Evolutionary conservation across 2,797 vertebrate species (phyloP).

Genomic region (Buphagus erythrorhynchus): DNA sequence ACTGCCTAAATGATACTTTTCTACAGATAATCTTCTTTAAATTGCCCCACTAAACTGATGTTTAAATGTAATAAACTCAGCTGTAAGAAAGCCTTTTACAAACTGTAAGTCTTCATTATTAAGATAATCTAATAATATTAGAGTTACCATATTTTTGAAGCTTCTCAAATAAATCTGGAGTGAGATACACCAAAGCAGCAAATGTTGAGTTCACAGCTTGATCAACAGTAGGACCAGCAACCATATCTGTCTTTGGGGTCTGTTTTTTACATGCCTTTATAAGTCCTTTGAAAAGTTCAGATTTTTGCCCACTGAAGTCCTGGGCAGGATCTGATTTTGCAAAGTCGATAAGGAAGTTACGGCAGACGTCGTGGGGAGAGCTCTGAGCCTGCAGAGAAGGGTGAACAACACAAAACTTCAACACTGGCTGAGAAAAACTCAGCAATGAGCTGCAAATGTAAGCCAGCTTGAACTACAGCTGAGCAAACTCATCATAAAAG

Average conservation of each 20-base stretch:
- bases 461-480: not conserved
- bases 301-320: slow-evolving; percentile 82
- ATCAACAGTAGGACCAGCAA: slow-evolving; percentile 89
- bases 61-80: not conserved
- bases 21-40: not conserved
- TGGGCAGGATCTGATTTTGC: slow-evolving; percentile 91
- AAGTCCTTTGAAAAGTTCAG: slow-evolving; percentile 89
- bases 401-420: not conserved
- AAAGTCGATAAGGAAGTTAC: slow-evolving; percentile 89
- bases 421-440: not conserved
- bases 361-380: slow-evolving; percentile 79
- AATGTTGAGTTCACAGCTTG: slow-evolving; percentile 97
- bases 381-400: slow-evolving; percentile 65
- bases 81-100: not conserved
- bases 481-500: not conserved
- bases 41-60: not conserved
- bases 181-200: slow-evolving; percentile 96
- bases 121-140: slow-evolving; percentile 68
- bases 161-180: slow-evolving; percentile 88
- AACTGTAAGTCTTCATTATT: slow-evolving; percentile 39
- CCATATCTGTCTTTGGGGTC: slow-evolving; percentile 88
- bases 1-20: not conserved
- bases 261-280: slow-evolving; percentile 90
- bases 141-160: slow-evolving; percentile 90
- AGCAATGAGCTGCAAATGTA: not conserved